Base-by-base conservation (phyloP, 2,888 invertebrate species). In the Macrosiphum euphorbiae region DNA sequence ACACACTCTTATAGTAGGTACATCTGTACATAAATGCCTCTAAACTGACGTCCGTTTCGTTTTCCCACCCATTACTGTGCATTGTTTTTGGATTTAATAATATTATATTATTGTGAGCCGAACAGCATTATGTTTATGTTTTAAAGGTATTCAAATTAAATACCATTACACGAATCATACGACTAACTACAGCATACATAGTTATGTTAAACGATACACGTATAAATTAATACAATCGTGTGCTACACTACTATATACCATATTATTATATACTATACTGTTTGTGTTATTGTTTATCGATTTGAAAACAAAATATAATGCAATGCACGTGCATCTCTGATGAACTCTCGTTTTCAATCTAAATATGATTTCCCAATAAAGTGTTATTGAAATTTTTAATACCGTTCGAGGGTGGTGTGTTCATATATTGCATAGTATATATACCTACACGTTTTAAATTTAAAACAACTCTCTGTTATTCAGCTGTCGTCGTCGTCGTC, bases 401-500 rank as follows among this genome's bases (percentile, higher is more conserved):
- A 87, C 24, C 16, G 16, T 86, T 11, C 24, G 20, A 84, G 84
- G 55, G 61, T 26, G 47, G n/a, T n/a, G n/a, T 67, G 26, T 50
- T 35, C 50, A 67, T 35, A 47, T 90, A 47, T 86, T 44, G 24
- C 28, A 84, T 55, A 41, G 47, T 16, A 41, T 85, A 52, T 67
- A 44, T 35, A 52, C 24, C 1, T 35, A 26, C 28, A 35, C 35
- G 88, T 26, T 87, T 92, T 87, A 50, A 52, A 91, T 92, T 92
- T 88, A 67, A 92, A 87, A 88, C 92, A 92, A 92, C 92, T 87
- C 87, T 55, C n/a, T 58, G 86, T 58, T 88, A n/a, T 91, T 91
- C 92, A 67, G 87, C 92, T 67, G 92, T 67, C 55, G 26, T 35
- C 28, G 55, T 67, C 20, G 7, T 41, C 28, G 55, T 67, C 20